phyloP scores from a whole-genome alignment of 2,113 vertebrate genomes.

The Clinocottus analis region DNA sequence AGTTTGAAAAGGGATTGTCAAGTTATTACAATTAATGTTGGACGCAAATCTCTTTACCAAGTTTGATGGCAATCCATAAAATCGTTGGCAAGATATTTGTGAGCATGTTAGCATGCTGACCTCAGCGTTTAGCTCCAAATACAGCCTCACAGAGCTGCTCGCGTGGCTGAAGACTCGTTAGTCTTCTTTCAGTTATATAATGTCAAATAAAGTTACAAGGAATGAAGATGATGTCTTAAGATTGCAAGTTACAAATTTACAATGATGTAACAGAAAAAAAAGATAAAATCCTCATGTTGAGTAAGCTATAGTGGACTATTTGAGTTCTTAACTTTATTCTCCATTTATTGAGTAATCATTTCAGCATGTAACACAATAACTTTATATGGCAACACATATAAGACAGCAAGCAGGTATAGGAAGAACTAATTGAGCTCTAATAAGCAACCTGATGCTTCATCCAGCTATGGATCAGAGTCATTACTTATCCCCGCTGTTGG shows the following conservation, averaged over 20 bases:
- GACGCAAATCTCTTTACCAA: neutral
- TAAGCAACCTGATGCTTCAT: constrained; percentile 26
- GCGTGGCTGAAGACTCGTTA: too few species aligned
- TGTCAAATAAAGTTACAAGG: neutral
- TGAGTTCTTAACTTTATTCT: neutral
- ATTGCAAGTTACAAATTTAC: neutral
- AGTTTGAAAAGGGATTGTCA: neutral
- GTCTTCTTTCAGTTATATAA: neutral
- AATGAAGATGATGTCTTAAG: neutral
- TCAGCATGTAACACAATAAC: neutral
- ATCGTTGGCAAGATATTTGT: neutral
- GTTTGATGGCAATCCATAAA: neutral
- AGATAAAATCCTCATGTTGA: neutral
- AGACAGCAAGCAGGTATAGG: neutral
- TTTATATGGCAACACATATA: neutral
- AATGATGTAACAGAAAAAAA: neutral
- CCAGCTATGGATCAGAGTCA: constrained; percentile 16
- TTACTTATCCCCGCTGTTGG: constrained; percentile 14
- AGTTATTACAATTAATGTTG: neutral
- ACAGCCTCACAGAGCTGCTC: too few species aligned
- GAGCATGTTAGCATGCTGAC: too few species aligned
- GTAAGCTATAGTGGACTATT: neutral
- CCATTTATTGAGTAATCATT: neutral
- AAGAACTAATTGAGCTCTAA: constrained; percentile 10
- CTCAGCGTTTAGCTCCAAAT: too few species aligned